Evolutionary conservation across 2,888 invertebrate genomes (phyloP), one percentile per base, ranked within the genome.

Genomic region (Agrilus cyanescens): DNA sequence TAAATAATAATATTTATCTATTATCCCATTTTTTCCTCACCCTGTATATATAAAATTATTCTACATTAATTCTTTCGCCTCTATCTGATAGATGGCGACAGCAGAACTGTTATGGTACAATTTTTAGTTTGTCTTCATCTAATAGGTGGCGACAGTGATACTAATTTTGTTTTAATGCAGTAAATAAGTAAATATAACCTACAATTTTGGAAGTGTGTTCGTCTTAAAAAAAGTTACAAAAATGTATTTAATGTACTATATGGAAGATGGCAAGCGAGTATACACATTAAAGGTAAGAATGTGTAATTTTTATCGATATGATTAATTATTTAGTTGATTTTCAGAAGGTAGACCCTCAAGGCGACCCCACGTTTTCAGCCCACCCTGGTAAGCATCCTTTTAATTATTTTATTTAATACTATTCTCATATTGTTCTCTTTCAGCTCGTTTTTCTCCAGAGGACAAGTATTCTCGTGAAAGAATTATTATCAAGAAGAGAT

Each of bases 401-500:
- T 18, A 32, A 38, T 15, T 31, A 15, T 35, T 14, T 32, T 35
- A 18, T 10, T 37, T 32, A 29, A 4, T 35, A 30, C 2, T 31
- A n/a, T 37, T 30, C 35, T 32, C 31, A 48, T n/a, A n/a, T 44
- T 35, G 41, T 38, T n/a, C 12, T 37, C 48, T 75, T 76, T 32
- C 67, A 83, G 94, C 95, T 45, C 82, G 91, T 36, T 96, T 95
- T 65, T 91, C 95, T 1, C 94, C 95, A 0, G 93, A 94, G 66
- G 95, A 96, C 64, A 87, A 89, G 65, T 91, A 85, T 66, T 94
- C 93, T 2, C 76, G 85, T 50, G 85, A 95, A 56, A 74, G 95
- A 55, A 80, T 95, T 49, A 83, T 78, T 8, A 80, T 93, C 48
- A 95, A 96, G 70, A 85, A 85, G 62, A 75, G 95, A 57, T 95